Conservation (phyloP, 2,888 invertebrate genomes). For the Tinea semifulvella region DNA sequence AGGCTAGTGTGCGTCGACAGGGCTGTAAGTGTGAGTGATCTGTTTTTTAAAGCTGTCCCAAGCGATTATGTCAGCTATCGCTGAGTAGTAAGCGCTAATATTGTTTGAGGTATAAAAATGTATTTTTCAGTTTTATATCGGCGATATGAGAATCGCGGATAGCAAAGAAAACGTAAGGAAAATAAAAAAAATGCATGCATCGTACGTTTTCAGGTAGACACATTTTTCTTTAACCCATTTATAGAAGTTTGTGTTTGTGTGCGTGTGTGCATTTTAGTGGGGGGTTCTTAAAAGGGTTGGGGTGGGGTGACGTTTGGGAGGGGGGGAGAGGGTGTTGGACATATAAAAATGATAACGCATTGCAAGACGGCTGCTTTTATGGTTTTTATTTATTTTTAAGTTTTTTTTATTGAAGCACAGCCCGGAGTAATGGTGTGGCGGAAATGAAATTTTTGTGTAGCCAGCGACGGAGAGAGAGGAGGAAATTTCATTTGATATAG, state of each 20-base stretch:
- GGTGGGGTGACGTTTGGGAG: conserved; percentile 24
- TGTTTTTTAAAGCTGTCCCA: conserved; percentile 39
- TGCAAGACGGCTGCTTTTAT: conserved; percentile 67
- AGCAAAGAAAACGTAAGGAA: conserved; percentile 62
- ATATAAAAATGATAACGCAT: conserved; percentile 68
- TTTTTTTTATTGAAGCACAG: conserved; percentile 47
- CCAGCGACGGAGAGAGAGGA: conserved; percentile 16
- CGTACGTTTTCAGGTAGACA: conserved; percentile 67
- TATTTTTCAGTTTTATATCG: conserved; percentile 68
- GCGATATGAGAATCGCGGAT: conserved; percentile 66
- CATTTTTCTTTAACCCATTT: conserved; percentile 68
- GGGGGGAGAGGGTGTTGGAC: conserved; percentile 24
- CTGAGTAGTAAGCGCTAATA: conserved; percentile 23
- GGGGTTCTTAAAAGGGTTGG: conserved; percentile 35
- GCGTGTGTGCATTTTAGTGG: conserved; percentile 43
- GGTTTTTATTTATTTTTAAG: conserved; percentile 62
- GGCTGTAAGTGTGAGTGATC: conserved; percentile 43
- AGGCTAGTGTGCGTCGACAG: conserved; percentile 30
- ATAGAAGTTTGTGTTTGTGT: conserved; percentile 44
- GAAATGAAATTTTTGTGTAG: conserved; percentile 23
- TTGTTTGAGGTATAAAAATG: conserved; percentile 37
- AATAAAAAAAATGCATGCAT: conserved; percentile 61
- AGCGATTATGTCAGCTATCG: conserved; percentile 27
- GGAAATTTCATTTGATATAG: not conserved
- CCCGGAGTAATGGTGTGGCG: conserved; percentile 26